phyloP scores from a whole-genome alignment of 2,888 invertebrate genomes.

The Eupithecia insigniata region DNA sequence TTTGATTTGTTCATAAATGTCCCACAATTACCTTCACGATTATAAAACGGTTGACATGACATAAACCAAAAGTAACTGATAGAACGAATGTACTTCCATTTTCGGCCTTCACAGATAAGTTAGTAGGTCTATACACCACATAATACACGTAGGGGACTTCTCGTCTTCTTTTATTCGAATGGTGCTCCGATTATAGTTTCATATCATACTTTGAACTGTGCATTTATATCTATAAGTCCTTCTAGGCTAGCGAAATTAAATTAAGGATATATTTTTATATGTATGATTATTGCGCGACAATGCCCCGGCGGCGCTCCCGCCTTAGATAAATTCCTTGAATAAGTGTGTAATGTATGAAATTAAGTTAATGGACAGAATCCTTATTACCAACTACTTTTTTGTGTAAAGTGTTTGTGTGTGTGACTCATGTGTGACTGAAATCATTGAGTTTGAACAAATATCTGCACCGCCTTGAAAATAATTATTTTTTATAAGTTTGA shows the following conservation, averaged over 20 bases:
- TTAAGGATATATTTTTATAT: slow-evolving; percentile 78
- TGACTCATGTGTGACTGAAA: neutral
- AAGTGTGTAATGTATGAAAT: neutral
- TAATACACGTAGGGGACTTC: neutral
- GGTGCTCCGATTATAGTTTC: slow-evolving; percentile 81
- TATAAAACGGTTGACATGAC: neutral
- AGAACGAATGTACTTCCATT: neutral
- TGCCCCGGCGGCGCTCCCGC: slow-evolving; percentile 2
- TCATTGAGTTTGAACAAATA: neutral
- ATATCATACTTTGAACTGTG: slow-evolving; percentile 79
- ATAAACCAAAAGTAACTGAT: neutral
- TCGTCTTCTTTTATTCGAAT: slow-evolving; percentile 55
- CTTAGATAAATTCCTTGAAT: neutral
- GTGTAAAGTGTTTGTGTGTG: neutral
- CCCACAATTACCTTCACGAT: neutral
- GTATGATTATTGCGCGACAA: slow-evolving; percentile 18
- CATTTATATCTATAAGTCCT: slow-evolving; percentile 68
- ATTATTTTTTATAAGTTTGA: neutral
- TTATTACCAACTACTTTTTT: neutral
- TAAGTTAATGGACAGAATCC: neutral
- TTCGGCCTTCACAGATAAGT: slow-evolving; percentile 2
- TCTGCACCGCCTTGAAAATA: neutral
- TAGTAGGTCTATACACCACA: neutral
- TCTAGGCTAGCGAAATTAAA: slow-evolving; percentile 66
- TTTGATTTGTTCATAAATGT: neutral